phyloP scores from a whole-genome alignment of 2,797 vertebrate genomes.

The Spheniscus humboldti region DNA sequence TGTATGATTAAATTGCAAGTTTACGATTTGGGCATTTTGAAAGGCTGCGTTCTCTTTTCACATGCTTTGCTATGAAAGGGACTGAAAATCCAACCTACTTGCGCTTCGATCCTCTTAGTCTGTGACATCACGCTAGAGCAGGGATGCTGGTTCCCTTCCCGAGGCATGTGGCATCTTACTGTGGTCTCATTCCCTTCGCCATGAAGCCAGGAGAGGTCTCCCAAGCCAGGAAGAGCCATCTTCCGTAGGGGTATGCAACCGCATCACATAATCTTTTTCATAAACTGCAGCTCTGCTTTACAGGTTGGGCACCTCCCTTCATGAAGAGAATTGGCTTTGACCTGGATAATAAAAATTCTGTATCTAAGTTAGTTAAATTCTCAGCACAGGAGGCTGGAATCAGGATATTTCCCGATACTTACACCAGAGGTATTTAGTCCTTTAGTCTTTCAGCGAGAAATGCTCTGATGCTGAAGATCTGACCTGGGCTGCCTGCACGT shows the following conservation, averaged over 20 bases:
- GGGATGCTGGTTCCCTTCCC: neutral
- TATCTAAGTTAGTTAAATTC: neutral
- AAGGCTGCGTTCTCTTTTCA: neutral
- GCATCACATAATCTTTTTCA: neutral
- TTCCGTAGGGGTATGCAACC: accelerated
- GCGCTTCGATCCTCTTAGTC: neutral
- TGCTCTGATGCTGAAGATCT: neutral
- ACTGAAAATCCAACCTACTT: neutral
- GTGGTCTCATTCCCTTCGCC: neutral
- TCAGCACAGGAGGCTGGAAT: neutral
- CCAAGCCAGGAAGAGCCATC: neutral
- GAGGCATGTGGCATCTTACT: neutral
- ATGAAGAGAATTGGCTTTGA: neutral
- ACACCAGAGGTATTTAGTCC: neutral
- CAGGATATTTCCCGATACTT: neutral
- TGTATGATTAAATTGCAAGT: neutral
- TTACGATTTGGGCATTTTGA: neutral
- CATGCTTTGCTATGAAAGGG: neutral
- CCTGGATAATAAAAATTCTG: neutral
- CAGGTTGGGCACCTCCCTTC: neutral
- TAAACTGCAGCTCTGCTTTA: neutral
- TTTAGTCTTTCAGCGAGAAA: neutral
- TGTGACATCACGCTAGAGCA: neutral
- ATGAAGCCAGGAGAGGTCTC: accelerated
- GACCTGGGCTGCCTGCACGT: neutral